Conservation (phyloP, 1,140 invertebrate genomes). For the Sminthurides bifidus region DNA sequence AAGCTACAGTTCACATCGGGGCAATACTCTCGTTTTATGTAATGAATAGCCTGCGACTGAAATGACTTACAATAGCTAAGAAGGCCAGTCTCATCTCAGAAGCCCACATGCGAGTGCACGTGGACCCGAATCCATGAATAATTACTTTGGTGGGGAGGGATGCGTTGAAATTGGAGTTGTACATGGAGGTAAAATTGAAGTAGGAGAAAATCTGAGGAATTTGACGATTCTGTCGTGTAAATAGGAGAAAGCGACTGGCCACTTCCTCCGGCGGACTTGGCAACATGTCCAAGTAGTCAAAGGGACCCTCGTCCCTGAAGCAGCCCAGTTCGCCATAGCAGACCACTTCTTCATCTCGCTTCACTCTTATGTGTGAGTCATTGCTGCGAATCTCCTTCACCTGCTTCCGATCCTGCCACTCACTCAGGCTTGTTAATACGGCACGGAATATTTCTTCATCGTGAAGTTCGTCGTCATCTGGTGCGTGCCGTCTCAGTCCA, state of each 20-base stretch:
- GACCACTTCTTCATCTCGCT: constrained; percentile 47
- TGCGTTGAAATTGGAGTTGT: constrained; percentile 36
- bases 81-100: constrained; percentile 81
- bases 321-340: constrained; percentile 89
- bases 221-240: constrained; percentile 36
- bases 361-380: too few species aligned
- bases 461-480: too few species aligned
- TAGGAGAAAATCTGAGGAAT: constrained; percentile 35
- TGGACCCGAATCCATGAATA: constrained; percentile 87
- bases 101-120: constrained; percentile 80
- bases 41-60: neutral
- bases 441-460: too few species aligned
- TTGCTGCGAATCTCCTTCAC: too few species aligned
- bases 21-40: neutral
- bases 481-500: too few species aligned
- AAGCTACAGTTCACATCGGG: neutral
- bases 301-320: constrained; percentile 80
- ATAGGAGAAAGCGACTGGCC: constrained; percentile 50
- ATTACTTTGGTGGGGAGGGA: constrained; percentile 71
- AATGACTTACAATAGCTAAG: constrained; percentile 59
- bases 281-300: constrained; percentile 55
- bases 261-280: constrained; percentile 79
- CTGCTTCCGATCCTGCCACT: too few species aligned
- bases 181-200: constrained; percentile 47
- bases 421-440: too few species aligned